phyloP scores from a whole-genome alignment of 2,888 invertebrate species.

The Hypomecis punctinalis region DNA sequence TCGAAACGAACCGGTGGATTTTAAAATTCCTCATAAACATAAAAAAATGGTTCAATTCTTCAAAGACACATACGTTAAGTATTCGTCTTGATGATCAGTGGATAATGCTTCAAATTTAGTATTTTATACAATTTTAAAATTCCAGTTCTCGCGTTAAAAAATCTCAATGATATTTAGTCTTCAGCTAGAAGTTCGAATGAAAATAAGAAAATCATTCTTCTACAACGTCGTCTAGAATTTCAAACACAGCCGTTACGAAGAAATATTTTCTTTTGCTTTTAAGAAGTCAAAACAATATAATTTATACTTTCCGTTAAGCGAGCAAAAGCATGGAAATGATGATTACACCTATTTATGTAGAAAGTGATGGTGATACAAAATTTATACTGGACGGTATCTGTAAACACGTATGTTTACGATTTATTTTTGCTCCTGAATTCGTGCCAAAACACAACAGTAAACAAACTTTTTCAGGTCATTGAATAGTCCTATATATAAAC shows the following conservation, averaged over 20 bases:
- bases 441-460: conserved; percentile 44
- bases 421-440: conserved; percentile 50
- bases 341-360: conserved; percentile 5
- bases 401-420: conserved; percentile 47
- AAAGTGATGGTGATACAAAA: conserved; percentile 5
- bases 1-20: no score
- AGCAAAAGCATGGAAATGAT: background rate
- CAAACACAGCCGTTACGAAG: conserved; percentile 5
- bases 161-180: no score
- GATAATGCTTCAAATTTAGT: no score
- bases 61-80: no score
- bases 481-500: conserved; percentile 39
- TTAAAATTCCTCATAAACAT: no score
- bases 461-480: conserved; percentile 46
- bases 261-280: conserved; percentile 3
- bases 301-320: background rate
- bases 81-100: no score
- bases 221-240: background rate
- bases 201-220: background rate
- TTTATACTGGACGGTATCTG: conserved; percentile 19
- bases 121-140: no score
- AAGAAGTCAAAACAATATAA: conserved; percentile 10
- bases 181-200: background rate
- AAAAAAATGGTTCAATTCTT: no score
- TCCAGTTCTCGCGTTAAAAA: no score